Evolutionary conservation across 1,140 invertebrate genomes (phyloP), one percentile per base, ranked within the genome.

Genomic region (Nasonia vitripennis): DNA sequence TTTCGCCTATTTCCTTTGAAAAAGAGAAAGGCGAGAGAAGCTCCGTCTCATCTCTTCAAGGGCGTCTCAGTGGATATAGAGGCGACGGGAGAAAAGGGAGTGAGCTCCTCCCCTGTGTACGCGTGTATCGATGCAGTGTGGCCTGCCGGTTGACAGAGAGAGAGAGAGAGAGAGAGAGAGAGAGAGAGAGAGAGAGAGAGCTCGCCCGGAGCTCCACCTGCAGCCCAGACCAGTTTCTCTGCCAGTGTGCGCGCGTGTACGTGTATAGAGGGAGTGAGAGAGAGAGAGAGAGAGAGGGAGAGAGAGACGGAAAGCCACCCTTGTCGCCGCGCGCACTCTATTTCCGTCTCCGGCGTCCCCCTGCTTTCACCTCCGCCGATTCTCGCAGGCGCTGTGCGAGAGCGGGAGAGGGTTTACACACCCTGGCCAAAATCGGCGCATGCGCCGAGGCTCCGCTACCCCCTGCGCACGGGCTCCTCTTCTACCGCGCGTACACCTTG

Each of bases 151-250:
- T 90, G 90, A 90, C 88, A 90, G 89, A 27, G 27, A 27, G 27
- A 27, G 27, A 27, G 27, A 27, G 27, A 27, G 27, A 27, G 27
- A 27, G 27, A 27, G 27, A 27, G 34, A 14, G 34, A 27, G 23
- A 73, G 70, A 73, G 70, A 73, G 17, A 73, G 34, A 73, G 27
- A 31, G 6, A 27, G 27, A 27, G 27, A 0, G 17, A 73, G 34
- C 27, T 73, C 27, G 70, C 23, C 83, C 88, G 88, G 87, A 90
- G 89, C 88, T 82, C 89, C 91, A 91, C 91, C 90, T 92, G 90
- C 92, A 92, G 91, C 91, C 91, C 91, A 92, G 91, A 91, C 89
- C 89, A 86, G 88, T 87, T 79, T 45, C 41, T 45, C 41, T 45
- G 0, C 6, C 41, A 45, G 55, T 37, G 34, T 37, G 34, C 34